Evolutionary conservation across 2,113 vertebrate species (phyloP).

Genomic region (Lepus americanus): DNA sequence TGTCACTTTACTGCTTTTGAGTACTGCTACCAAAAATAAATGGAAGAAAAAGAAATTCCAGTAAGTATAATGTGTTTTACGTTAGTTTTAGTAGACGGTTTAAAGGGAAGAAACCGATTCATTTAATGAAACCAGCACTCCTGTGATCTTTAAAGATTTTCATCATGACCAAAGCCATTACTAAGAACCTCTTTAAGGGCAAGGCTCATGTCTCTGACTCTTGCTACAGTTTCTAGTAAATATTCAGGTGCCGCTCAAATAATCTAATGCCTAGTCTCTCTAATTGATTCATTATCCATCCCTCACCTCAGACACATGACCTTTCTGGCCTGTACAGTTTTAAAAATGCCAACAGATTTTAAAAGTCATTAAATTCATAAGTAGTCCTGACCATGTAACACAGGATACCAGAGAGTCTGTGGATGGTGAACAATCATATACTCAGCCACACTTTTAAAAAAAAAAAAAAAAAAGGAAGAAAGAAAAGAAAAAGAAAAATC

Average conservation of each 20-base stretch:
- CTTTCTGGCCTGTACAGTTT: background rate
- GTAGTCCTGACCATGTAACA: background rate
- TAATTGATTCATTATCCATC: background rate
- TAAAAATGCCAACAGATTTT: no score
- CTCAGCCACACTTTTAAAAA: background rate
- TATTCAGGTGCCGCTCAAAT: background rate
- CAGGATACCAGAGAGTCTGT: background rate
- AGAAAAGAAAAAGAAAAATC: background rate
- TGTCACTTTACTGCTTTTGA: conserved; percentile 48
- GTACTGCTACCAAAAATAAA: background rate
- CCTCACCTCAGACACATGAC: background rate
- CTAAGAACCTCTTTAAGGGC: background rate
- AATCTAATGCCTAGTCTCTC: background rate
- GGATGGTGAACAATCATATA: background rate
- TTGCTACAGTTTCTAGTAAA: background rate
- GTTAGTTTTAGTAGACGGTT: conserved; percentile 43
- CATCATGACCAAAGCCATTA: conserved; percentile 16
- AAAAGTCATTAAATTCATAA: background rate
- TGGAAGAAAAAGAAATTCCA: conserved; percentile 34
- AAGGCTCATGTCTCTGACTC: background rate
- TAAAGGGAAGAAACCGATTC: conserved; percentile 41
- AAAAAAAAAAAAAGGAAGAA: background rate
- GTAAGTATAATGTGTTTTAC: background rate
- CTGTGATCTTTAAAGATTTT: conserved; percentile 39
- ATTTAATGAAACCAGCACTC: conserved; percentile 27